phyloP scores from a whole-genome alignment of 2,888 invertebrate species.

The Buathra laborator region DNA sequence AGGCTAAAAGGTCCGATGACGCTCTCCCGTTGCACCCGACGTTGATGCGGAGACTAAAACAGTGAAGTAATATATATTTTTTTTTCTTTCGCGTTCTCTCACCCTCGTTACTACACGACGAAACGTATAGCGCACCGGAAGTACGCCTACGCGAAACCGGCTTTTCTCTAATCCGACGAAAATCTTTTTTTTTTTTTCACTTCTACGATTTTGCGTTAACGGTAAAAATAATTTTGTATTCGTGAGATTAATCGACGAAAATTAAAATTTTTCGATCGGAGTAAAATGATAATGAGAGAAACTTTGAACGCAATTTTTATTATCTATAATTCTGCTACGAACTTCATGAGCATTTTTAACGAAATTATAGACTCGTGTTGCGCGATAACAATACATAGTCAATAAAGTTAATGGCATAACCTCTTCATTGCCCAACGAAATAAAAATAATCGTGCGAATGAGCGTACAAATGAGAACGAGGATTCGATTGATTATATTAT shows the following conservation, averaged over 20 bases:
- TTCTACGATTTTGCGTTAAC: neutral
- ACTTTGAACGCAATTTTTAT: too few relatives aligned
- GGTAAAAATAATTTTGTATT: too few relatives aligned
- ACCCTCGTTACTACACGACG: neutral
- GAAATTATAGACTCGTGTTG: too few relatives aligned
- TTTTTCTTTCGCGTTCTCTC: slow-evolving; percentile 6
- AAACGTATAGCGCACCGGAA: slow-evolving; percentile 37
- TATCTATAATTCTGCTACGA: too few relatives aligned
- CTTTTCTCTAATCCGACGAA: slow-evolving; percentile 16
- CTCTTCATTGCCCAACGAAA: neutral
- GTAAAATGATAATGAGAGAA: too few relatives aligned
- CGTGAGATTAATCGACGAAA: too few relatives aligned
- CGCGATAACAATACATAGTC: too few relatives aligned
- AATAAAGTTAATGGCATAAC: neutral
- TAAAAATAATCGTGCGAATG: neutral
- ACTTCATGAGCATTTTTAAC: too few relatives aligned
- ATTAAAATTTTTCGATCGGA: too few relatives aligned
- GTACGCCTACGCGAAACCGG: slow-evolving; percentile 12
- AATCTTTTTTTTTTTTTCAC: slow-evolving; percentile 5
- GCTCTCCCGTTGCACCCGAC: slow-evolving; percentile 37
- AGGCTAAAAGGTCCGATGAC: slow-evolving; percentile 19
- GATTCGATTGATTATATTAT: neutral
- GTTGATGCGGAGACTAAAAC: slow-evolving; percentile 22
- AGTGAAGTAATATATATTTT: neutral
- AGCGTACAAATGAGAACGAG: neutral